Evolutionary conservation across 2,797 vertebrate genomes (phyloP).

Genomic region (Myripristis murdjan): DNA sequence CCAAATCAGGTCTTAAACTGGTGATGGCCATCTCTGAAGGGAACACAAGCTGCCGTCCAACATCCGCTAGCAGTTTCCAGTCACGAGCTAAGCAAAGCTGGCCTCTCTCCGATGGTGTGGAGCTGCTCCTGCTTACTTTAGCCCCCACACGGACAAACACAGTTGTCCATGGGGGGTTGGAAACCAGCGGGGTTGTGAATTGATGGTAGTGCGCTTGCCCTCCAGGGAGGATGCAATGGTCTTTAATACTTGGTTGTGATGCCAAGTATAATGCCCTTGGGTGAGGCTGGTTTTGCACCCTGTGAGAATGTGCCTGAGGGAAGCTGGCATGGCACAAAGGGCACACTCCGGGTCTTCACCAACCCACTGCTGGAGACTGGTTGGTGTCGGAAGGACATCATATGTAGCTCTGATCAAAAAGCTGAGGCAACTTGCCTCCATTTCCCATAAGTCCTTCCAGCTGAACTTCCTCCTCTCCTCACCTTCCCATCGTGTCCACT

Average conservation of each 20-base stretch:
- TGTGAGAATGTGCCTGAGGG: neutral
- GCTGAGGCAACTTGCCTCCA: neutral
- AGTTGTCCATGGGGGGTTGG: neutral
- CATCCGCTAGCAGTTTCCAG: neutral
- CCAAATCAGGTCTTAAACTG: too few species aligned
- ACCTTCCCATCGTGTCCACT: neutral
- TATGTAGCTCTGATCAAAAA: too few species aligned
- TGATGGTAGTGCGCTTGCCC: neutral
- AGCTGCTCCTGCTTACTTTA: neutral
- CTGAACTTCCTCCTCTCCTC: neutral
- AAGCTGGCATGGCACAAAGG: too few species aligned
- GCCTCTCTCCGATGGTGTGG: neutral
- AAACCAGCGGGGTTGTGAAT: neutral
- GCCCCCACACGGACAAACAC: neutral
- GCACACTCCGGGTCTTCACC: neutral
- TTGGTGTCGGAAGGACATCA: neutral
- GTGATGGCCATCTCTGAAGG: neutral
- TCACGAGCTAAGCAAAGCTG: neutral
- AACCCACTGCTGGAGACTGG: neutral
- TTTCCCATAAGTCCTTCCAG: neutral
- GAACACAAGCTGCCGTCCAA: neutral
- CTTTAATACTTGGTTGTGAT: neutral
- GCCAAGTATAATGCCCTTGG: neutral
- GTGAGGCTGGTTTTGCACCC: too few species aligned
- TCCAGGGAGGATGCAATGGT: neutral